Conservation (phyloP, 1,140 invertebrate species). For the Caenorhabditis latens region DNA sequence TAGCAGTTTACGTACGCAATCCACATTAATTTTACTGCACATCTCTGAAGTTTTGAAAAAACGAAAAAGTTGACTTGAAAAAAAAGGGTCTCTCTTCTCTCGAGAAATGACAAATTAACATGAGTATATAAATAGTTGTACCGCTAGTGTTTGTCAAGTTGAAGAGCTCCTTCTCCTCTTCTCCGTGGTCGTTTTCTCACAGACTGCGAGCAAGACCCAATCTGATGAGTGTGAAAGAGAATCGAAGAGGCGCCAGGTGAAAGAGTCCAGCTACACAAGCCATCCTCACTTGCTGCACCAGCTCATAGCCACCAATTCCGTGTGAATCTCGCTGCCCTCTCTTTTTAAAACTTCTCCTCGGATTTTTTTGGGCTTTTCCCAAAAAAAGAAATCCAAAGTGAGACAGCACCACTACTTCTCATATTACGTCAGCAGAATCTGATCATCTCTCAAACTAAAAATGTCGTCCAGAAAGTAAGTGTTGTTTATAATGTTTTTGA, state of each 20-base stretch:
- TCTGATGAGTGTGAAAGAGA: constrained; percentile 55
- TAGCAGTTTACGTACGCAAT: too few relatives aligned
- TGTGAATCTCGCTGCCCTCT: constrained; percentile 40
- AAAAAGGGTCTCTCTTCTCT: neutral
- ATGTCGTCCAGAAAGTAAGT: constrained; percentile 52
- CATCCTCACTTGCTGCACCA: constrained; percentile 26
- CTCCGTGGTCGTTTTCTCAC: constrained; percentile 9
- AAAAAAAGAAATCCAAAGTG: constrained; percentile 9
- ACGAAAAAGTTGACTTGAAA: too few relatives aligned
- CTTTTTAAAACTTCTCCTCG: neutral
- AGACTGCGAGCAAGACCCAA: constrained; percentile 39
- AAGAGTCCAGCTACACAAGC: constrained; percentile 45
- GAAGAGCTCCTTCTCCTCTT: constrained; percentile 25
- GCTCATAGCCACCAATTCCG: constrained; percentile 48
- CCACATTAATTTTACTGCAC: too few relatives aligned
- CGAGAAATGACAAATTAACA: constrained; percentile 46
- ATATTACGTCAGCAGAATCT: constrained; percentile 17
- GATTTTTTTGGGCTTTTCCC: neutral
- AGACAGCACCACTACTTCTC: neutral
- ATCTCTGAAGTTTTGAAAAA: too few relatives aligned
- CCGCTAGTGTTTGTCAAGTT: constrained; percentile 47
- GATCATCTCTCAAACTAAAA: neutral
- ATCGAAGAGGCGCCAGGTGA: constrained; percentile 54
- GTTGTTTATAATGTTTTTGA: neutral
- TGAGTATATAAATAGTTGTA: constrained; percentile 33